Conservation (phyloP, 2,113 vertebrate genomes). For the Ramphastos sulfuratus region DNA sequence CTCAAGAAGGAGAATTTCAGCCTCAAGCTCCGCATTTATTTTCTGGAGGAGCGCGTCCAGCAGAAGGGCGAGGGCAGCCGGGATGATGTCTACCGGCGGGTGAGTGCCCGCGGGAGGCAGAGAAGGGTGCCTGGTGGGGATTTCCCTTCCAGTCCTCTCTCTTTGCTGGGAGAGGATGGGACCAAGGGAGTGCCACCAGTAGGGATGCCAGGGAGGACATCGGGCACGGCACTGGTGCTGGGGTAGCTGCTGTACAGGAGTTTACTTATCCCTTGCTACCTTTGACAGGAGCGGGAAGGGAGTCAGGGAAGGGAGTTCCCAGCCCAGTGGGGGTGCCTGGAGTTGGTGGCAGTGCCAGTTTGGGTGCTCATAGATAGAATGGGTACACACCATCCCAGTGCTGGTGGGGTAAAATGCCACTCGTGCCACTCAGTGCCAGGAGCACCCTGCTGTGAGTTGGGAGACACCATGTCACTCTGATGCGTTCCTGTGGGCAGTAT, state of each 20-base stretch:
- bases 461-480: neutral
- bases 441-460: neutral
- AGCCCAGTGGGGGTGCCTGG: fast-evolving
- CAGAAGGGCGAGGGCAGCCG: slow-evolving; percentile 88
- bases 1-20: slow-evolving; percentile 99
- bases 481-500: fast-evolving
- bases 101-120: slow-evolving; percentile 62
- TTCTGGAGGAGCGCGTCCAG: slow-evolving; percentile 95
- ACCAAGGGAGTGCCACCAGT: fast-evolving
- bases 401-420: neutral
- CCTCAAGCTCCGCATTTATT: slow-evolving; percentile 97
- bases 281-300: neutral
- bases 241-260: neutral
- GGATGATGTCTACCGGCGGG: slow-evolving; percentile 87
- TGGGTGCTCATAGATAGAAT: neutral
- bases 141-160: neutral
- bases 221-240: fast-evolving
- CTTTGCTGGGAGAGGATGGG: neutral
- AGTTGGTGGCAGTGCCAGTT: neutral
- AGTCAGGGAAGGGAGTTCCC: fast-evolving
- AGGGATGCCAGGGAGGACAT: neutral
- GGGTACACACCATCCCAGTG: neutral
- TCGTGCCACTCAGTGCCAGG: neutral
- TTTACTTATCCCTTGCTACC: neutral
- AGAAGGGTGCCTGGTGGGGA: fast-evolving